These are phyloP conservation scores for Petrocephalus microphthalmus DNA, from an alignment of 2,113 vertebrate genomes.

Conservation along the genomic window DNA sequence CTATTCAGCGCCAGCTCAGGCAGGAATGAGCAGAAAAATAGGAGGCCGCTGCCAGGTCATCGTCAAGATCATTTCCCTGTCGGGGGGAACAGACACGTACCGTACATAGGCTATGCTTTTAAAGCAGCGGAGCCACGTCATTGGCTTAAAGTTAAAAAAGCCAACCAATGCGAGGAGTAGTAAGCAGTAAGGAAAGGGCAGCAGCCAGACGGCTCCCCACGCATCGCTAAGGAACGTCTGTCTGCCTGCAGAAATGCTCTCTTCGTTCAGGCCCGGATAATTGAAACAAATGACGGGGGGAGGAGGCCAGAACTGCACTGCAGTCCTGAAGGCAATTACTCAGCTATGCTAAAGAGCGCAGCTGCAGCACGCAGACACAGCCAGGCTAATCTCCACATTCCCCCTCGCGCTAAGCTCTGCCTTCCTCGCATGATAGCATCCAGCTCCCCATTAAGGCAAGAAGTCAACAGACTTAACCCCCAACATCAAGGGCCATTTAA, in stretches of 20 bases:
- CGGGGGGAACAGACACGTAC: background rate
- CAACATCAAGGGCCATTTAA: background rate
- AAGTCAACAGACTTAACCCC: background rate
- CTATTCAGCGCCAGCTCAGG: background rate
- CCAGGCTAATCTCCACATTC: background rate
- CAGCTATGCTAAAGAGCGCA: background rate
- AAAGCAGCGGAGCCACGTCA: background rate
- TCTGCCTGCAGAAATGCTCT: background rate
- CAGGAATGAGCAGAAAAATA: background rate
- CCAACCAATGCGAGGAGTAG: background rate
- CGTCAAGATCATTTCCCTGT: background rate
- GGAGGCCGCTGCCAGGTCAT: background rate
- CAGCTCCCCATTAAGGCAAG: background rate
- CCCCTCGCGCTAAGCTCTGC: background rate
- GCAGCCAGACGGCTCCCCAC: background rate
- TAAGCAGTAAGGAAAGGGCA: background rate
- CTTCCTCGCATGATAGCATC: background rate
- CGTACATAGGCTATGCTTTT: background rate
- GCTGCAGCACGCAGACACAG: background rate
- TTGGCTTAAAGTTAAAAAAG: background rate
- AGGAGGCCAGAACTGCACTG: background rate
- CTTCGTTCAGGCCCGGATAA: conserved; percentile 1
- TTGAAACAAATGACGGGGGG: background rate
- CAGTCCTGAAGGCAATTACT: conserved; percentile 1
- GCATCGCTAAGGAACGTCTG: background rate